A percentile compares a stretch with the other conserved stretches of the same genome.
Conservation (phyloP, 2,888 invertebrate genomes). For the Lasius platythorax region DNA sequence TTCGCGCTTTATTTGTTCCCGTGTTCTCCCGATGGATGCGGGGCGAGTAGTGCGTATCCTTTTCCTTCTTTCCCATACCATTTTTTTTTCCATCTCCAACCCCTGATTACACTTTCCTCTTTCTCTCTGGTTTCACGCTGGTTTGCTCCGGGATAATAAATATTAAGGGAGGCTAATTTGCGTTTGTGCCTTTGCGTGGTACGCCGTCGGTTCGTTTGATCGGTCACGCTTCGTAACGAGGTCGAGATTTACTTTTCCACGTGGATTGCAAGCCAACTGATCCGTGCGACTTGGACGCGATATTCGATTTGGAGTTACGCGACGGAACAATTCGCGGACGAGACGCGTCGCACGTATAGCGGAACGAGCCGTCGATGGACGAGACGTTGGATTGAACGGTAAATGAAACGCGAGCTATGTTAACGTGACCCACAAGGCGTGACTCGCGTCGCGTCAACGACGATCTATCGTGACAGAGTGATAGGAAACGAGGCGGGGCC, state of each 20-base stretch:
- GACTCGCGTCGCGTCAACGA: constrained; percentile 72
- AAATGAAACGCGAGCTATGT: constrained; percentile 54
- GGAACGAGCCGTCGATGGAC: constrained; percentile 45
- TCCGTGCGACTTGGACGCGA: constrained; percentile 52
- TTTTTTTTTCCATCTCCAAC: constrained; percentile 22
- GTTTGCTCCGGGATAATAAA: constrained; percentile 70
- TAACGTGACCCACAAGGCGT: constrained; percentile 67
- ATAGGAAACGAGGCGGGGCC: constrained; percentile 76
- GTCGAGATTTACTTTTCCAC: constrained; percentile 46
- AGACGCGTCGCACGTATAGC: constrained; percentile 33
- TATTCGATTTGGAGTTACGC: constrained; percentile 52
- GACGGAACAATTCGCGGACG: constrained; percentile 49
- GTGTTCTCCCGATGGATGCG: constrained; percentile 51
- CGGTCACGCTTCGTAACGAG: constrained; percentile 64
- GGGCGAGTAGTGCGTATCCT: constrained; percentile 16
- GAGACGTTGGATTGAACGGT: constrained; percentile 51
- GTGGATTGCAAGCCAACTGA: constrained; percentile 45
- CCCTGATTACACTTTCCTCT: constrained; percentile 7
- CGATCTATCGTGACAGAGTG: constrained; percentile 73
- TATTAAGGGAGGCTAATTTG: constrained; percentile 76
- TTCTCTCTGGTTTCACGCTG: constrained; percentile 58
- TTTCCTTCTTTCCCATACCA: constrained; percentile 2
- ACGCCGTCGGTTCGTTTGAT: constrained; percentile 67
- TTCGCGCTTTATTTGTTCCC: constrained; percentile 55
- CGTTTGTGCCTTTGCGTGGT: constrained; percentile 61